Conservation (phyloP, 2,797 vertebrate genomes). For the Malurus splendens region DNA sequence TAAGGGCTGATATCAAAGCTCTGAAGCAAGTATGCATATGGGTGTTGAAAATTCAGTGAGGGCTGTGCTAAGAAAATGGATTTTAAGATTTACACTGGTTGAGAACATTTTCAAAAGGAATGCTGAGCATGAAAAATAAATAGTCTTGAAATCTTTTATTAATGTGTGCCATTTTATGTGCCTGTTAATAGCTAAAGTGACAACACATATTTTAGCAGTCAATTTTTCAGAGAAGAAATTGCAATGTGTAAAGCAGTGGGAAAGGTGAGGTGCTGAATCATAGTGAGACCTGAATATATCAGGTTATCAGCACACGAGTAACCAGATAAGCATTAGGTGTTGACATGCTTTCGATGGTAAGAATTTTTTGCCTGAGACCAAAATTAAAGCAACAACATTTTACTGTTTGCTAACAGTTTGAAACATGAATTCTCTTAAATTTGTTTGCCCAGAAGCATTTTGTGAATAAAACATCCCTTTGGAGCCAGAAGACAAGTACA, state of each 20-base stretch:
- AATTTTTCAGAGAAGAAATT: neutral
- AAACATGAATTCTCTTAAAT: neutral
- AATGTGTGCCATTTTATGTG: neutral
- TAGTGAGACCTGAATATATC: neutral
- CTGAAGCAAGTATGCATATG: accelerated
- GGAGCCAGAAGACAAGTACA: neutral
- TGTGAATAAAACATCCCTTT: neutral
- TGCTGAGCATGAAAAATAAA: neutral
- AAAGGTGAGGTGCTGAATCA: neutral
- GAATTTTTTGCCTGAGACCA: neutral
- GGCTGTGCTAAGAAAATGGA: neutral
- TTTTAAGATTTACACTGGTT: neutral
- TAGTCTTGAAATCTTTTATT: neutral
- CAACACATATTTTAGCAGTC: neutral
- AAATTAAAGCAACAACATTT: neutral
- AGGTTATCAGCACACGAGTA: neutral
- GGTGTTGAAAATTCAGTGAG: neutral
- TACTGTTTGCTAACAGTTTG: neutral
- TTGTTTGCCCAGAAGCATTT: neutral
- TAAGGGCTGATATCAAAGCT: neutral
- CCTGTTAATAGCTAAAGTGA: neutral
- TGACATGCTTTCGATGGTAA: neutral
- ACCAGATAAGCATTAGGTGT: neutral
- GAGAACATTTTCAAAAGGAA: neutral
- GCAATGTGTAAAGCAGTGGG: neutral